Conservation (phyloP, 2,888 invertebrate species). For the Latheticus oryzae region DNA sequence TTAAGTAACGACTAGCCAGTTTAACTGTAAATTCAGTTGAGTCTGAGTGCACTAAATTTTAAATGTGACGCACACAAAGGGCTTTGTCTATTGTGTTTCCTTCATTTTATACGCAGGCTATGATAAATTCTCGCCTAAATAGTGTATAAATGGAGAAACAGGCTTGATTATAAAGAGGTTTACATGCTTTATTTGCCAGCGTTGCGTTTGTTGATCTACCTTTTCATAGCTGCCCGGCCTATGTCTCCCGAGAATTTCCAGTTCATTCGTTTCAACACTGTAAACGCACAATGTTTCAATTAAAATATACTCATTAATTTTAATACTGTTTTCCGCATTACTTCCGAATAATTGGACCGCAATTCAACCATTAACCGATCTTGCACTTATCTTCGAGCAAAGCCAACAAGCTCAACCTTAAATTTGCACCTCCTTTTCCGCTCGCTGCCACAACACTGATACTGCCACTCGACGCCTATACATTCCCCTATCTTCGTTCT, state of each 20-base stretch:
- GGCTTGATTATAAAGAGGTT: conserved; percentile 51
- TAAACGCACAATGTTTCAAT: conserved; percentile 44
- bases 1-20: conserved; percentile 39
- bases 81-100: conserved; percentile 53
- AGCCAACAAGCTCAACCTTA: conserved; percentile 10
- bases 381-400: conserved; percentile 19
- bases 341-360: conserved; percentile 41
- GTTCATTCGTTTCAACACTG: conserved; percentile 32
- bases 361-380: conserved; percentile 32
- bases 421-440: conserved; percentile 21
- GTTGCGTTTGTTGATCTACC: conserved; percentile 50
- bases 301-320: conserved; percentile 45
- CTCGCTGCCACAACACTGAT: conserved; percentile 21
- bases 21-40: conserved; percentile 38
- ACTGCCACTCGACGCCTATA: conserved; percentile 13
- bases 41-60: conserved; percentile 50
- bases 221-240: conserved; percentile 43
- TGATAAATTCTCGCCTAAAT: conserved; percentile 50
- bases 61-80: conserved; percentile 53
- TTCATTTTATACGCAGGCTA: conserved; percentile 51
- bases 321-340: conserved; percentile 39
- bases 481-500: conserved; percentile 27
- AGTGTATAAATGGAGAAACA: conserved; percentile 51
- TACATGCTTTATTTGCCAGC: conserved; percentile 48
- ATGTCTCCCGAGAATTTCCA: conserved; percentile 44